These are phyloP conservation scores for Elegia similella DNA, from an alignment of 2,888 invertebrate species.

Conservation along the genomic window DNA sequence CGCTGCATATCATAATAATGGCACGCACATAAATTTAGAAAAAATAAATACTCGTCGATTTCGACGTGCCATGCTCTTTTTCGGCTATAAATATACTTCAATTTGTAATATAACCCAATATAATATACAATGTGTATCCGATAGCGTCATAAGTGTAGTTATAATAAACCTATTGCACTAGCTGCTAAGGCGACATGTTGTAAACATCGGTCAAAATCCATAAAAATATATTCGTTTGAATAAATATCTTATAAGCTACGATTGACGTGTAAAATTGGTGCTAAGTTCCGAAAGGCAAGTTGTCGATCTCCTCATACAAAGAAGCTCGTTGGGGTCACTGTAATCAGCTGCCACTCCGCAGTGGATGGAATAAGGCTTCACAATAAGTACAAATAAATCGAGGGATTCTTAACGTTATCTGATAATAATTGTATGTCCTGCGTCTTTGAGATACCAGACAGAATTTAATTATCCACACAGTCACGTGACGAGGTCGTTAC, in stretches of 20 bases:
- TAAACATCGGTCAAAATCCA: conserved; percentile 55
- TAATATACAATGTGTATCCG: conserved; percentile 30
- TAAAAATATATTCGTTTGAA: conserved; percentile 57
- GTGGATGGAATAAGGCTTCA: conserved; percentile 2
- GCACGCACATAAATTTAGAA: conserved; percentile 43
- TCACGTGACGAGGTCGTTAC: neutral
- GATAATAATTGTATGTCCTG: too few species aligned
- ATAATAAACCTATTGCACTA: conserved; percentile 61
- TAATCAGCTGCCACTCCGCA: neutral
- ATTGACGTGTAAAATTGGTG: conserved; percentile 62
- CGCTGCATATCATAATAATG: conserved; percentile 34
- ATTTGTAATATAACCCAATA: conserved; percentile 41
- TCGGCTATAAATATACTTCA: conserved; percentile 29
- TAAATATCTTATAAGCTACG: conserved; percentile 49
- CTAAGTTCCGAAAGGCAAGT: conserved; percentile 50
- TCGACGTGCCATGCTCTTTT: conserved; percentile 33
- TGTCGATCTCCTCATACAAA: conserved; percentile 24
- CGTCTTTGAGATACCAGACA: neutral
- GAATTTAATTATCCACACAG: neutral
- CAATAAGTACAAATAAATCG: conserved; percentile 2
- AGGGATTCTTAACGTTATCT: neutral
- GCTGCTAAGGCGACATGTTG: conserved; percentile 69
- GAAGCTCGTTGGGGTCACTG: conserved; percentile 25
- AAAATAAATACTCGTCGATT: conserved; percentile 26
- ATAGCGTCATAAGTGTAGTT: conserved; percentile 31